phyloP scores from a whole-genome alignment of 2,113 vertebrate species.

The Numida meleagris region DNA sequence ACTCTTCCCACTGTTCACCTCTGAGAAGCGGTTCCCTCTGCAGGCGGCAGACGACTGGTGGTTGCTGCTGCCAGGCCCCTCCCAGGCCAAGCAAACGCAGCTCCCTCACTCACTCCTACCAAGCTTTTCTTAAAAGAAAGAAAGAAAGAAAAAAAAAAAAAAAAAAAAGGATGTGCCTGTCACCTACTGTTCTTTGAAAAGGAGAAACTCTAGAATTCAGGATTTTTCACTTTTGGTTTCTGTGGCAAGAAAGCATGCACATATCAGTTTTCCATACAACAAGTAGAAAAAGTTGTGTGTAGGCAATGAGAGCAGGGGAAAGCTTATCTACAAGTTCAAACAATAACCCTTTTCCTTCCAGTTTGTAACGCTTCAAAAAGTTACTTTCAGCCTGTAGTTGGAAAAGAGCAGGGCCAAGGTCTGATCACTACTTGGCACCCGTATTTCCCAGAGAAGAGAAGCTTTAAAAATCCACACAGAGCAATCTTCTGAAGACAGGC shows the following conservation, averaged over 20 bases:
- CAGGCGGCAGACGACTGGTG: not conserved
- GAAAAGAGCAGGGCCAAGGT: not conserved
- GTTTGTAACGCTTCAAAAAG: not conserved
- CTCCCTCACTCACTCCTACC: not conserved
- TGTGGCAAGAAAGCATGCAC: accelerated
- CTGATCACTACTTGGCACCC: not conserved
- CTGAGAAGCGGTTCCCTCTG: not conserved
- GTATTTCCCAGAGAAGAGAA: not conserved
- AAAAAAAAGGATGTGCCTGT: not conserved
- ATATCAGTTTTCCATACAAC: not conserved
- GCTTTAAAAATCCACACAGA: not conserved
- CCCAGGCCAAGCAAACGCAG: not conserved
- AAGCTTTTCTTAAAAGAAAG: not conserved
- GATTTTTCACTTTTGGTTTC: not conserved
- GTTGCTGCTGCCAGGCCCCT: not conserved
- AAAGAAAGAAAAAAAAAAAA: too few relatives aligned
- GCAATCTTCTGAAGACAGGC: not conserved
- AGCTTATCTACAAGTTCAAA: not conserved
- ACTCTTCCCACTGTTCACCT: not conserved
- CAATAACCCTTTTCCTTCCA: not conserved
- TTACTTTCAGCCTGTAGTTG: not conserved
- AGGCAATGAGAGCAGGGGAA: not conserved
- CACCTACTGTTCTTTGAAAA: not conserved
- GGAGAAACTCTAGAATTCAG: not conserved
- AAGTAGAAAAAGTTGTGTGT: not conserved